These are phyloP conservation scores for Myotis daubentonii DNA, from an alignment of 2,797 vertebrate genomes.

Conservation along the genomic window DNA sequence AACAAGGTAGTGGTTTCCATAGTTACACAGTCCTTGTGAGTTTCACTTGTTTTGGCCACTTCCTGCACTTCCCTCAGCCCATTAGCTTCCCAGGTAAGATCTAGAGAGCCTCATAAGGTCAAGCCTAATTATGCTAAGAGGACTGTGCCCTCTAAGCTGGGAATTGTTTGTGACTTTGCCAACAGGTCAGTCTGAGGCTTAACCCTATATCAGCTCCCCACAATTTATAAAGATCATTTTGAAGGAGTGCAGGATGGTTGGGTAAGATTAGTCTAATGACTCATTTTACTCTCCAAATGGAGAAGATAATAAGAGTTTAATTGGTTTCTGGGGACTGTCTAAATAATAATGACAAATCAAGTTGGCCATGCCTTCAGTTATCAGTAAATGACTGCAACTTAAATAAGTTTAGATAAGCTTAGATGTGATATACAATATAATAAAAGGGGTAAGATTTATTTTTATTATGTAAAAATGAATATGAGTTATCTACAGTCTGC, in stretches of 20 bases:
- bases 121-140: too few species aligned
- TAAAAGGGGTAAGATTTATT: not conserved
- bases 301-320: not conserved
- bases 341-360: not conserved
- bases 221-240: not conserved
- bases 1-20: too few species aligned
- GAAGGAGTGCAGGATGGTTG: not conserved
- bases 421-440: not conserved
- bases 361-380: not conserved
- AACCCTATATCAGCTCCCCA: too few species aligned
- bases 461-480: not conserved
- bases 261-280: not conserved
- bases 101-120: too few species aligned
- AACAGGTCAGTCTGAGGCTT: too few species aligned
- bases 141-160: too few species aligned
- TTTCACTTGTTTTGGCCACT: too few species aligned
- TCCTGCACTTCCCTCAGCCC: too few species aligned
- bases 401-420: not conserved
- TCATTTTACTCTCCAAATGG: not conserved
- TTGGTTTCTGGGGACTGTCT: not conserved
- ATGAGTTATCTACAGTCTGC: not conserved
- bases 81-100: too few species aligned
- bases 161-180: too few species aligned
- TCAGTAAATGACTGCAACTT: not conserved
- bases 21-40: too few species aligned